Evolutionary conservation across 1,140 invertebrate species (phyloP), one percentile per base, ranked within the genome.

Genomic region (Sesamia nonagrioides): DNA sequence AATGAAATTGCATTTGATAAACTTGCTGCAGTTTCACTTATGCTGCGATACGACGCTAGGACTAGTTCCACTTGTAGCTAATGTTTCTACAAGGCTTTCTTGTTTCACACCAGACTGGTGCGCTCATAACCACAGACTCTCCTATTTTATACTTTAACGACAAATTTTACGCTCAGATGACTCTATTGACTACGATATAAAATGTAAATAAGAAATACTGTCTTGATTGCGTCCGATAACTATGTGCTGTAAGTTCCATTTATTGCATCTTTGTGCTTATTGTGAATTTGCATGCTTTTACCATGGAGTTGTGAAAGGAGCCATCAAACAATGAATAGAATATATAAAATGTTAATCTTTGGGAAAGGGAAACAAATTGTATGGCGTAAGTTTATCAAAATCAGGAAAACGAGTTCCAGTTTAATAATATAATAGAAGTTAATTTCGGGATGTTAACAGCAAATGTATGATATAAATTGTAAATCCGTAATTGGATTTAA

Each of bases 1-100:
- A 93, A 91, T 89, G 86, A 91, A 92, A 91, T 89, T 89, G 87
- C 89, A 90, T 86, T 88, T 93, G 89, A 93, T 89, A 92, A 89
- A 88, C 83, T 84, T 61, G 77, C 18, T 66, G 81, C 78, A 89
- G 88, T 93, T 93, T 92, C 91, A 92, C 90, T 92, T 89, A 88
- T 85, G 79, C 79, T 82, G 71, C 78, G 86, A 90, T 86, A 88
- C 77, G 54, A 82, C 80, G 79, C 78, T 73, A 56, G 71, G 58
- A 90, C 89, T 86, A 79, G 89, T 90, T 91, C 84, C 74, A 85
- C 82, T 91, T 85, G 86, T 85, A 77, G 45, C 54, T 85, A 86
- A 85, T 86, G 86, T 85, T 83, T 86, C 88, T 81, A 88, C 86
- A 88, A 92, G 88, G 85, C 87, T 91, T 91, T 92, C 88, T 85